Evolutionary conservation across 2,113 vertebrate species (phyloP), one percentile per base, ranked within the genome.

Genomic region (Rhynchomys soricoides): DNA sequence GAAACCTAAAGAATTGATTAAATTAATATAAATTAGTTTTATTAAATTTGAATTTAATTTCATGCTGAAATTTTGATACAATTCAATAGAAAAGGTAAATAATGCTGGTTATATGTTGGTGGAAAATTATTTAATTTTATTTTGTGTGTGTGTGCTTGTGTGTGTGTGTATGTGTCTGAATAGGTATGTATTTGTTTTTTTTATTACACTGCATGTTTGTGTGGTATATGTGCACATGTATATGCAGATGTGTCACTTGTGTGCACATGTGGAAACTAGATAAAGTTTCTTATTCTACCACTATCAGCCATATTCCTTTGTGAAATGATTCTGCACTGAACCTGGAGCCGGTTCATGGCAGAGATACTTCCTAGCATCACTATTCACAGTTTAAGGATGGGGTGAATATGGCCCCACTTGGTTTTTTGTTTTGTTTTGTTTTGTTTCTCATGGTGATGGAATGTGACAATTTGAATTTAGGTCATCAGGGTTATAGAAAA

Each of bases 21-120:
- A 98, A 97, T 95, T 97, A 98, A 96, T 79, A 57, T 15, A 78
- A 97, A 97, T 70, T 97, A 96, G 88, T 89, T 68, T 0, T 4
- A 24, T 93, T 97, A 98, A 97, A 98, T 95, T 94, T 64, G 94
- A 26, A 97, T 97, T 97, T 96, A 97, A 73, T 62, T 96, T 95
- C 94, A 75, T 82, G 95, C 68, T 96, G 94, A 82, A 95, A 97
- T 90, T 2, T 43, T 50, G 96, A 89, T 95, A 86, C 70, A 98
- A 93, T 94, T 93, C 81, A 95, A 29, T 95, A 16, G 59, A 94
- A 97, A 98, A 97, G 83, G 90, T 83, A 94, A 96, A 40, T 91
- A 16, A 71, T 95, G 86, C n/a, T 95, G 78, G 96, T 90, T 97
- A 96, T 96, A 92, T 29, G 93, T 73, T 95, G 83, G 71, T 96